These are phyloP conservation scores for Folsomia manolachei DNA, from an alignment of 2,888 invertebrate species.

Conservation along the genomic window DNA sequence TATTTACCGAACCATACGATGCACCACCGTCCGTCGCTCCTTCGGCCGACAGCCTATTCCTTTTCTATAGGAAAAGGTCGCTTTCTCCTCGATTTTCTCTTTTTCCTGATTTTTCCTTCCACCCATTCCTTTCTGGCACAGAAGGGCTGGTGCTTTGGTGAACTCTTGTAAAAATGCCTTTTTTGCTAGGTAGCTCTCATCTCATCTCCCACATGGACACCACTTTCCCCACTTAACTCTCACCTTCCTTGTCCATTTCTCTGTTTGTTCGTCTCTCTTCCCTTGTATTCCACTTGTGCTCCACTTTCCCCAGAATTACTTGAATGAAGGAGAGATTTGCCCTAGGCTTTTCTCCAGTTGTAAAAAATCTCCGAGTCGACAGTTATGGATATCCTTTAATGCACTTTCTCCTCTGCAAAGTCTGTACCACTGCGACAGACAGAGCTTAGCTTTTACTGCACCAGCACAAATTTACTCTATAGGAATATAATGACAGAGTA, in stretches of 20 bases:
- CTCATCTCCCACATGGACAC: not conserved
- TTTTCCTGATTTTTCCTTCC: not conserved
- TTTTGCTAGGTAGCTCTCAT: not conserved
- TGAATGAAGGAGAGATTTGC: not conserved
- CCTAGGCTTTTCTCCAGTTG: not conserved
- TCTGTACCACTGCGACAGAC: not conserved
- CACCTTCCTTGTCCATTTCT: constrained; percentile 3
- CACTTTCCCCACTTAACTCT: not conserved
- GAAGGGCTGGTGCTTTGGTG: no score
- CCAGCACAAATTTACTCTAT: no score
- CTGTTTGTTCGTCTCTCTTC: not conserved
- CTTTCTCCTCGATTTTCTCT: no score
- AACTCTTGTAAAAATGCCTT: no score
- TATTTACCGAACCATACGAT: not conserved
- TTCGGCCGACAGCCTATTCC: not conserved
- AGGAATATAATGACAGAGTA: no score
- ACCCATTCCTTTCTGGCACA: not conserved
- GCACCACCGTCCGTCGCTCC: not conserved
- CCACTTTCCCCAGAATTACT: not conserved
- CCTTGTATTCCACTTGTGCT: no score
- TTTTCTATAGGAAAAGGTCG: not conserved
- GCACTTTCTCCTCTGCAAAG: not conserved
- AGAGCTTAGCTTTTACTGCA: no score
- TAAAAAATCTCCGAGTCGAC: constrained; percentile 4
- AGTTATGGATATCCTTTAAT: constrained; percentile 10